Percentiles rank a stretch among this genome's conserved stretches.
Conservation (phyloP, 2,888 invertebrate genomes). For the Hyles lineata region DNA sequence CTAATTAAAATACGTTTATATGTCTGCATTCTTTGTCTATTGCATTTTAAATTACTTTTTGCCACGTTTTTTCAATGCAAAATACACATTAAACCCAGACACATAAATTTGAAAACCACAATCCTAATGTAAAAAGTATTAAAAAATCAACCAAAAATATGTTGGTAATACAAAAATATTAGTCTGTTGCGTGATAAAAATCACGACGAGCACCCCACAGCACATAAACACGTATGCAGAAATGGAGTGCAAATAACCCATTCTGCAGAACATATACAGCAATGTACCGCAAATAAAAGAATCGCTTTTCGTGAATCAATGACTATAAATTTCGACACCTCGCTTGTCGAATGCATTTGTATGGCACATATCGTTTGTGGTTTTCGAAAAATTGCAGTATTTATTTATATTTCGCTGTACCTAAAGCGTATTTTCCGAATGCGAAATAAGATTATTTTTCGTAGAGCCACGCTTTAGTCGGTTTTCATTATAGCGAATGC, state of each 20-base stretch:
- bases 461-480: too few species aligned
- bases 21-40: neutral
- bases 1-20: neutral
- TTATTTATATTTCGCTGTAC: neutral
- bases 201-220: conserved; percentile 18
- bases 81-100: neutral
- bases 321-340: conserved; percentile 49
- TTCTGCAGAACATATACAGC: neutral
- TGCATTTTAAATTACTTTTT: neutral
- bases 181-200: conserved; percentile 28
- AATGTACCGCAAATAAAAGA: conserved; percentile 32
- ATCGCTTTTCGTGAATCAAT: conserved; percentile 34
- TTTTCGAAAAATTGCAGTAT: neutral
- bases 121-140: neutral
- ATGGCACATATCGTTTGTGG: conserved; percentile 42
- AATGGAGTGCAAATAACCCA: conserved; percentile 31
- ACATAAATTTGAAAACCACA: neutral
- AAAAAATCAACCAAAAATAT: neutral
- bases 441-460: too few species aligned
- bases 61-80: neutral
- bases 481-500: too few species aligned
- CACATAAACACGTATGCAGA: conserved; percentile 16
- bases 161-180: conserved; percentile 19
- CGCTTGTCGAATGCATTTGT: conserved; percentile 49
- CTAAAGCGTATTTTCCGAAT: too few species aligned